phyloP scores from a whole-genome alignment of 2,888 invertebrate genomes.

The Bombylius major region DNA sequence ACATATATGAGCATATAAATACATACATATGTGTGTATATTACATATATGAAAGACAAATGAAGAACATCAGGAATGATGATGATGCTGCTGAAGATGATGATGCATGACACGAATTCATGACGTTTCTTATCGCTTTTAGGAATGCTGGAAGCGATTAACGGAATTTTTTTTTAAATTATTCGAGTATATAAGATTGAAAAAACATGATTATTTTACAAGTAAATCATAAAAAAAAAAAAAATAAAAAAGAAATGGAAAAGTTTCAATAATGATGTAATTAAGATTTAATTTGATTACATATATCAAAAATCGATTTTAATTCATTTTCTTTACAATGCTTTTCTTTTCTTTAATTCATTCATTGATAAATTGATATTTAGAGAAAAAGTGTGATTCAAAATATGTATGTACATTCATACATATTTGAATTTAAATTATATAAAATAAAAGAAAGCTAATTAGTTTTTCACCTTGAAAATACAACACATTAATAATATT shows the following conservation, averaged over 20 bases:
- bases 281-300: background rate
- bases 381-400: no score
- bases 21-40: no score
- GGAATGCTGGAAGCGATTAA: background rate
- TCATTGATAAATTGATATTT: no score
- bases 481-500: no score
- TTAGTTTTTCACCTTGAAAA: no score
- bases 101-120: background rate
- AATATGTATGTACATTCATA: no score
- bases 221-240: background rate
- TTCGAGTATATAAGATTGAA: background rate
- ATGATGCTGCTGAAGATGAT: background rate
- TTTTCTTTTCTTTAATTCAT: no score
- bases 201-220: no score
- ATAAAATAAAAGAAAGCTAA: no score
- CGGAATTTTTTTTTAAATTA: background rate
- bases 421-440: no score
- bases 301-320: background rate
- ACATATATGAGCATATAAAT: background rate
- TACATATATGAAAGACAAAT: no score
- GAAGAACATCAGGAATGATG: background rate
- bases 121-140: background rate
- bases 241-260: background rate
- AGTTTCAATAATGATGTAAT: background rate
- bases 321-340: no score